Evolutionary conservation across 1,140 invertebrate species (phyloP).

Genomic region (Anastrepha obliqua): DNA sequence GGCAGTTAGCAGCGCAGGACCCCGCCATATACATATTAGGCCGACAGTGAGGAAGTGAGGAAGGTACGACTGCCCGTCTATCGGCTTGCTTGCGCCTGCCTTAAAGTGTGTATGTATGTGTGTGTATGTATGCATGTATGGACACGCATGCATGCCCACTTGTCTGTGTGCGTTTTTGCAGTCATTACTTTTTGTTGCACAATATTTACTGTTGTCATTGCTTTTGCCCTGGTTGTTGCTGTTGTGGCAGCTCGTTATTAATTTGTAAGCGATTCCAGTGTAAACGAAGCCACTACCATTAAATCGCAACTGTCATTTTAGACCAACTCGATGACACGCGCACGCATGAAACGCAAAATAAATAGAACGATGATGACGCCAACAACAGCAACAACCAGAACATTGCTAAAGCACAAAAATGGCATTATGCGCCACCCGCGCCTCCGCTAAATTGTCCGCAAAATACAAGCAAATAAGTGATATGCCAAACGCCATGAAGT

Average conservation of each 20-base stretch:
- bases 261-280: slow-evolving; percentile 50
- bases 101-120: no score
- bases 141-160: not conserved
- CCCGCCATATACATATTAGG: not conserved
- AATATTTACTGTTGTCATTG: slow-evolving; percentile 34
- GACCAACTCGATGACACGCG: slow-evolving; percentile 45
- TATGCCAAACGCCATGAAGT: slow-evolving; percentile 6
- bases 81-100: no score
- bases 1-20: not conserved
- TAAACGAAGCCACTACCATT: slow-evolving; percentile 41
- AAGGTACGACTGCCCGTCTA: not conserved
- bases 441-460: not conserved
- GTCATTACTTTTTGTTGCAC: slow-evolving; percentile 32
- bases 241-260: slow-evolving; percentile 42
- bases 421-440: not conserved
- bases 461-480: not conserved
- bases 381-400: slow-evolving; percentile 13
- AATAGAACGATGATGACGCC: not conserved
- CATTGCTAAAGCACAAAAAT: not conserved
- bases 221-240: not conserved
- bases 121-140: not conserved
- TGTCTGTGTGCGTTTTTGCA: not conserved
- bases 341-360: slow-evolving; percentile 48
- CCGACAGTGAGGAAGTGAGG: not conserved
- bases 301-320: slow-evolving; percentile 51